Percentiles rank a stretch among this genome's conserved stretches.
Conservation (phyloP, 2,888 invertebrate species). For the Fragum sueziense region DNA sequence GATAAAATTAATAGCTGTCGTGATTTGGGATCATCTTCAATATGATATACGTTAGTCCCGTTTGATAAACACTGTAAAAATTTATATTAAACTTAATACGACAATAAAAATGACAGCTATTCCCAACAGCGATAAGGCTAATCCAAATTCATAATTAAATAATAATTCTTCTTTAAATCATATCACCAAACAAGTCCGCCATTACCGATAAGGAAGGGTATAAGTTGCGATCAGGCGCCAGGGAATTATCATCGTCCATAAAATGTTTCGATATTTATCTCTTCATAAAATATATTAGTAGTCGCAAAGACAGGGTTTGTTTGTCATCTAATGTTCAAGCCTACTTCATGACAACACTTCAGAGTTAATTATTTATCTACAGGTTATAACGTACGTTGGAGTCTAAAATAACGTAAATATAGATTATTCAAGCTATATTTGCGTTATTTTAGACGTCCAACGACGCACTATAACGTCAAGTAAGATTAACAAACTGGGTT, state of each 20-base stretch:
- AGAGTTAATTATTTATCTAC: conserved; percentile 18
- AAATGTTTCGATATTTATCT: conserved; percentile 25
- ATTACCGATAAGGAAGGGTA: conserved; percentile 19
- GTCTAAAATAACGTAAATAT: no score
- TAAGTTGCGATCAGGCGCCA: conserved; percentile 17
- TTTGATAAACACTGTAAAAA: conserved; percentile 23
- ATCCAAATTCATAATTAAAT: conserved; percentile 24
- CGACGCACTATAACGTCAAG: no score
- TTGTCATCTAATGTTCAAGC: conserved; percentile 14
- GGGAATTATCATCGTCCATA: conserved; percentile 18
- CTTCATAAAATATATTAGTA: conserved; percentile 25
- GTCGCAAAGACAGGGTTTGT: conserved; percentile 2
- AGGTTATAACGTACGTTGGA: no score
- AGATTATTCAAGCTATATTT: no score
- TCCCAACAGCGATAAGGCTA: conserved; percentile 11
- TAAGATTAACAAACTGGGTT: conserved; percentile 16
- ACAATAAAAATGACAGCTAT: conserved; percentile 26
- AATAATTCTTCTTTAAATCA: conserved; percentile 6
- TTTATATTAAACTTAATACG: conserved; percentile 23
- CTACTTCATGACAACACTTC: neutral
- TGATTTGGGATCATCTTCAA: neutral
- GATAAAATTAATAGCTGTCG: neutral
- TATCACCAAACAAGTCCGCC: conserved; percentile 10
- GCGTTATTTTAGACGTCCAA: no score
- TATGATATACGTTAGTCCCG: conserved; percentile 4